A percentile compares a stretch with the other conserved stretches of the same genome.
These are phyloP conservation scores for Cyaniris semiargus DNA, from an alignment of 2,888 invertebrate species.

Conservation along the genomic window DNA sequence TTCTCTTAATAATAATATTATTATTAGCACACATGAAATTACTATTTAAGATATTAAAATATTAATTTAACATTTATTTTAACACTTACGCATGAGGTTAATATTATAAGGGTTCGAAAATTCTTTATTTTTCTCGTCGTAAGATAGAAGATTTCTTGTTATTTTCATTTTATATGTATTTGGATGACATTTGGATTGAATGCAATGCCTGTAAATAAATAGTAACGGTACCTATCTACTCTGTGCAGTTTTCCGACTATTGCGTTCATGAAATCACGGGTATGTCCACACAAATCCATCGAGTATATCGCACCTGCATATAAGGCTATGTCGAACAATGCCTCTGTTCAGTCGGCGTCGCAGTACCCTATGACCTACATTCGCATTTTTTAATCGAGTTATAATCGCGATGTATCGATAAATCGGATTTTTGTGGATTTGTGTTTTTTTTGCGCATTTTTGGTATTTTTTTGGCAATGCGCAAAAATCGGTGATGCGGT, in stretches of 20 bases:
- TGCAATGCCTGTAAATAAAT: too few relatives aligned
- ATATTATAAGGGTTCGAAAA: background rate
- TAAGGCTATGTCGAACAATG: conserved; percentile 73
- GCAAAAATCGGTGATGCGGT: conserved; percentile 46
- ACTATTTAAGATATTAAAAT: background rate
- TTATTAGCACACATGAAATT: background rate
- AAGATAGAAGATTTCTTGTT: background rate
- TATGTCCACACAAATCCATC: conserved; percentile 57
- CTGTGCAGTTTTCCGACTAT: background rate
- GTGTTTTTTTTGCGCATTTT: conserved; percentile 32
- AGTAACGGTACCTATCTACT: too few relatives aligned
- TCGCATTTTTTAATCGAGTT: conserved; percentile 25
- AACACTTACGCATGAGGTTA: background rate
- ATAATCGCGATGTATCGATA: background rate
- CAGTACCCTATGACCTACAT: conserved; percentile 68
- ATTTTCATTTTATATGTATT: too few relatives aligned
- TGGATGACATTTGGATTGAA: too few relatives aligned
- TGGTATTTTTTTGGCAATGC: conserved; percentile 44
- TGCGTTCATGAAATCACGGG: conserved; percentile 26
- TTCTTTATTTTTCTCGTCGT: background rate
- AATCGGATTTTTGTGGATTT: background rate
- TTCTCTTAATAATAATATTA: too few relatives aligned
- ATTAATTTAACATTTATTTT: background rate
- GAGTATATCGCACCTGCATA: conserved; percentile 66
- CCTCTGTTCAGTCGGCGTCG: conserved; percentile 69